Evolutionary conservation across 2,888 invertebrate genomes (phyloP).

Genomic region (Cetonia aurata): DNA sequence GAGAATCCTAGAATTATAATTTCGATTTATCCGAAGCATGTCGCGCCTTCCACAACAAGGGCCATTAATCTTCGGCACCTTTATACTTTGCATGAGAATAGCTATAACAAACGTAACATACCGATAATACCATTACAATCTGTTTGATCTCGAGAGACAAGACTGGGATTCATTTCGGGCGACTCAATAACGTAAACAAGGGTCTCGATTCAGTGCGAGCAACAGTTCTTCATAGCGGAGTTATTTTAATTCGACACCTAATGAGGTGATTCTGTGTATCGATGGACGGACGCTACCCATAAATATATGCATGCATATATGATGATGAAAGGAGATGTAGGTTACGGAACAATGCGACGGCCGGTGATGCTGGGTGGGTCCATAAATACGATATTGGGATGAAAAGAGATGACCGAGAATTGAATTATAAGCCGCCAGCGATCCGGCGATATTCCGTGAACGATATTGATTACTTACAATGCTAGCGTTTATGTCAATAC

Average conservation of each 20-base stretch:
- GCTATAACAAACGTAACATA: conserved; percentile 12
- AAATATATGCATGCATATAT: neutral
- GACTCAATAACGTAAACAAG: conserved; percentile 14
- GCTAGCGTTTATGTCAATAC: conserved; percentile 50
- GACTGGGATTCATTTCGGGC: neutral
- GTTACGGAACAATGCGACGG: neutral
- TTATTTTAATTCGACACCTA: conserved; percentile 29
- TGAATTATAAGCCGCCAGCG: conserved; percentile 56
- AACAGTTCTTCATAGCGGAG: conserved; percentile 10
- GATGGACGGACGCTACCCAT: neutral
- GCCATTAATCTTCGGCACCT: conserved; percentile 14
- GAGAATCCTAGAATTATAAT: no score
- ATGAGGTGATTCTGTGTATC: conserved; percentile 22
- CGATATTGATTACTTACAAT: conserved; percentile 52
- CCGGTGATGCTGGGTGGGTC: conserved; percentile 1
- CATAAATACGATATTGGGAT: no score
- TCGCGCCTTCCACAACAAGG: neutral
- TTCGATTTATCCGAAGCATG: no score
- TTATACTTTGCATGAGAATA: conserved; percentile 12
- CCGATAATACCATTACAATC: neutral
- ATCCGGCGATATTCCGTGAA: conserved; percentile 50
- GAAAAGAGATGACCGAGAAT: conserved; percentile 37
- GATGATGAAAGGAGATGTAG: neutral
- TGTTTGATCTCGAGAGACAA: conserved; percentile 6
- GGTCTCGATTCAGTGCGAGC: conserved; percentile 4